Percentiles rank a stretch among this genome's conserved stretches.
Evolutionary conservation across 2,888 invertebrate species (phyloP).

Genomic region (Temnothorax unifasciatus): DNA sequence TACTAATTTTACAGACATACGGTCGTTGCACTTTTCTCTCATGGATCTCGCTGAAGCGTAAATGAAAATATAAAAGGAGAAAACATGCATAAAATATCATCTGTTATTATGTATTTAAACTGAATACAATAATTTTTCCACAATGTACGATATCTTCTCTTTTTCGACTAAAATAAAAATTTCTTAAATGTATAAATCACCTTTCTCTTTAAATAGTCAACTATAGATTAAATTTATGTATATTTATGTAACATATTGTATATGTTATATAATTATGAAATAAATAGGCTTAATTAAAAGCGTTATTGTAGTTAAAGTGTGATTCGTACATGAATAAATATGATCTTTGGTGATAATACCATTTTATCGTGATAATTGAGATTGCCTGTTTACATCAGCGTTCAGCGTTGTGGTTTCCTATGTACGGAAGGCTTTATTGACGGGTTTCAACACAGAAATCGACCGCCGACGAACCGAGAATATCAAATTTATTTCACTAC

Average conservation of each 20-base stretch:
- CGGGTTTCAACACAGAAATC: neutral
- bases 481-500: neutral
- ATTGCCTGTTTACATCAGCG: neutral
- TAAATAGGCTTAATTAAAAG: neutral
- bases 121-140: neutral
- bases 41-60: neutral
- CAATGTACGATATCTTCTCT: neutral
- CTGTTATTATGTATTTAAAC: neutral
- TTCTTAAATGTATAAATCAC: neutral
- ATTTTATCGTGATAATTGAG: constrained; percentile 1
- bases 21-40: neutral
- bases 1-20: constrained; percentile 18
- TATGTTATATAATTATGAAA: no score
- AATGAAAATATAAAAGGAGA: neutral
- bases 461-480: neutral
- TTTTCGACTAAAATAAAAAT: neutral
- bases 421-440: neutral
- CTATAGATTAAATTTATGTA: neutral
- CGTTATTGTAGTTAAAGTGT: neutral
- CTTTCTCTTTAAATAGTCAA: neutral
- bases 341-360: neutral
- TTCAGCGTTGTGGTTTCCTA: neutral
- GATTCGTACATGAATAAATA: neutral
- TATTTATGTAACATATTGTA: neutral
- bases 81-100: neutral